Conservation (phyloP, 35 echinoderm and acorn worm genomes). For the Lytechinus pictus region DNA sequence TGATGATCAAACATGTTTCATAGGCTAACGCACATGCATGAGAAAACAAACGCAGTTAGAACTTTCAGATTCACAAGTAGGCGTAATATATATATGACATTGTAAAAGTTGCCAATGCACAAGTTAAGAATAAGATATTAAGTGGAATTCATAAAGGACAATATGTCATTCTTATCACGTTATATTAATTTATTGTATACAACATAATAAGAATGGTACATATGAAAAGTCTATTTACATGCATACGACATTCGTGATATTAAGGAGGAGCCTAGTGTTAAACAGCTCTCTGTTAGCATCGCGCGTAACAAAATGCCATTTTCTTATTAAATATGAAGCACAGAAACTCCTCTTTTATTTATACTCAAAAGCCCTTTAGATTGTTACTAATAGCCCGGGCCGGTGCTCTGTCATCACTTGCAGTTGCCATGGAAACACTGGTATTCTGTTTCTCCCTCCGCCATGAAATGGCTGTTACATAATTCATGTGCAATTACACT, state of each 20-base stretch:
- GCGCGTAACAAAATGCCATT: neutral
- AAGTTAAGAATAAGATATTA: no score
- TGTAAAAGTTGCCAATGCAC: no score
- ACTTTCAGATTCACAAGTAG: no score
- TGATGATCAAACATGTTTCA: no score
- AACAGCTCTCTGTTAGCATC: neutral
- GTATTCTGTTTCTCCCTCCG: neutral
- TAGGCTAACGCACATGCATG: no score
- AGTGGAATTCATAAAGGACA: no score
- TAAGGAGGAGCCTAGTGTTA: neutral
- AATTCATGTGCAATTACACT: constrained; percentile 43
- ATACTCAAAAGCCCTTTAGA: neutral
- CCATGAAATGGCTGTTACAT: constrained; percentile 33
- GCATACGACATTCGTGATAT: neutral
- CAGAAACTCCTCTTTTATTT: neutral
- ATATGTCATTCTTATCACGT: no score
- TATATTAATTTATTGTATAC: no score
- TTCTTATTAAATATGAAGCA: constrained; percentile 14
- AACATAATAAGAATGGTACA: no score
- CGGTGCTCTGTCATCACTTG: neutral
- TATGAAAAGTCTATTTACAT: neutral
- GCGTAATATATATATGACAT: no score
- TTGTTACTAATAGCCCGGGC: neutral
- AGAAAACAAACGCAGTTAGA: no score
- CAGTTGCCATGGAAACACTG: neutral